Evolutionary conservation across 1,140 invertebrate species (phyloP), one percentile per base, ranked within the genome.

Genomic region (Drosophila novamexicana): DNA sequence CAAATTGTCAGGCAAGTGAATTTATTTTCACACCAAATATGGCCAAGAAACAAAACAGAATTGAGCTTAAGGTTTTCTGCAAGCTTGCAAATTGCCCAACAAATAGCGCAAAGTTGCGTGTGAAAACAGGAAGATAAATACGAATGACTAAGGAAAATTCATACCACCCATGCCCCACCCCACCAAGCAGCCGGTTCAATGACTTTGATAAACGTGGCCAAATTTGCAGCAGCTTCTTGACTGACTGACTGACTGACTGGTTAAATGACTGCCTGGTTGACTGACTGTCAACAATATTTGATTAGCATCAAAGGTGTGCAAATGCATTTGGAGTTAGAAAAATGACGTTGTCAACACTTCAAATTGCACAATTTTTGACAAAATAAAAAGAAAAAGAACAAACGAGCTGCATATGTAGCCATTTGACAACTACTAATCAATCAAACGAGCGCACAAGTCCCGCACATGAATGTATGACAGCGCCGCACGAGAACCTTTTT

Each of bases 391-490:
- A 37, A 37, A 34, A 37, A 22, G 22, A 22, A n/a, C 6, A 40
- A 12, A 40, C n/a, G 9, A 75, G 72, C 57, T 72, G 83, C 79
- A 59, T 50, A 57, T 53, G 61, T 14, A 83, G 69, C 66, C 79
- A 62, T 84, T 80, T 88, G 80, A 84, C 84, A 84, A 80, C 77
- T 56, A 72, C 70, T 89, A 89, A 89, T 88, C 84, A 88, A 88
- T 88, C 84, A 88, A 84, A 64, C 47, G 54, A 78, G 63, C 40
- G 32, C 49, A 62, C 56, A 75, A 56, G 59, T 65, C 68, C 58
- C 45, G 50, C 36, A 22, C 71, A 61, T 45, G 49, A 67, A 86
- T 67, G 42, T 84, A 86, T 89, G 83, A 83, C 84, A 88, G 70
- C 66, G 39, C 42, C 40, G 8, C 50, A 39, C 22, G 61, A 67